phyloP scores from a whole-genome alignment of 2,888 invertebrate genomes.

The Eristalis pertinax region DNA sequence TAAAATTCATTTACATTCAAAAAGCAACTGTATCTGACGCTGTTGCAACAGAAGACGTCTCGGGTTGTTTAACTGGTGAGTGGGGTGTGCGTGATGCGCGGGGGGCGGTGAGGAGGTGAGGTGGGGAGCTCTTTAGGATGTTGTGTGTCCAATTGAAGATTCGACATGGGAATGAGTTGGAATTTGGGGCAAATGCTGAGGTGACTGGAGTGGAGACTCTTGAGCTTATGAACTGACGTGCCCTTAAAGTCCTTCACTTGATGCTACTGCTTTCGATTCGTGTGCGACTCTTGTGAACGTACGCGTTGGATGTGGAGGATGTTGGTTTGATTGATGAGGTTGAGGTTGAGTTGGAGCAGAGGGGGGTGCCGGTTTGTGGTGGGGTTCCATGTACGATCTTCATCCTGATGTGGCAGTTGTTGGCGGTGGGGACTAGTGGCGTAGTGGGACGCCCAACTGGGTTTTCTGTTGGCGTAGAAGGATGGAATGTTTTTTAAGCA shows the following conservation, averaged over 20 bases:
- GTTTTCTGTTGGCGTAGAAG: too few species aligned
- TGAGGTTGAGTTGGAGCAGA: too few species aligned
- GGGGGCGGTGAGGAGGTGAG: neutral
- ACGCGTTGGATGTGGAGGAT: neutral
- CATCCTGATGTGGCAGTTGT: too few species aligned
- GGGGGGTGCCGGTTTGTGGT: too few species aligned
- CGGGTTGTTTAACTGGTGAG: neutral
- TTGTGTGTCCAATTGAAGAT: neutral
- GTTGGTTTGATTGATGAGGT: neutral
- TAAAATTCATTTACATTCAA: constrained; percentile 58
- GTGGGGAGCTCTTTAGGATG: neutral
- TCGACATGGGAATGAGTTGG: neutral
- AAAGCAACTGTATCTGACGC: constrained; percentile 14
- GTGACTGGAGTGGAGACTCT: neutral
- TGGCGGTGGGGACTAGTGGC: too few species aligned
- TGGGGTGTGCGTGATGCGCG: neutral
- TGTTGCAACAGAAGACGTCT: neutral
- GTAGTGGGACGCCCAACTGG: too few species aligned
- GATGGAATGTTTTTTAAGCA: too few species aligned
- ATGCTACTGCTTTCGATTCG: neutral
- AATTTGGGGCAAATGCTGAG: neutral
- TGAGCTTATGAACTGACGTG: neutral
- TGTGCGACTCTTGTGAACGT: neutral
- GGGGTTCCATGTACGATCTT: too few species aligned
- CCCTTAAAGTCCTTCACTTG: neutral